phyloP scores from a whole-genome alignment of 2,888 invertebrate genomes.

The Gastrophysa polygoni region DNA sequence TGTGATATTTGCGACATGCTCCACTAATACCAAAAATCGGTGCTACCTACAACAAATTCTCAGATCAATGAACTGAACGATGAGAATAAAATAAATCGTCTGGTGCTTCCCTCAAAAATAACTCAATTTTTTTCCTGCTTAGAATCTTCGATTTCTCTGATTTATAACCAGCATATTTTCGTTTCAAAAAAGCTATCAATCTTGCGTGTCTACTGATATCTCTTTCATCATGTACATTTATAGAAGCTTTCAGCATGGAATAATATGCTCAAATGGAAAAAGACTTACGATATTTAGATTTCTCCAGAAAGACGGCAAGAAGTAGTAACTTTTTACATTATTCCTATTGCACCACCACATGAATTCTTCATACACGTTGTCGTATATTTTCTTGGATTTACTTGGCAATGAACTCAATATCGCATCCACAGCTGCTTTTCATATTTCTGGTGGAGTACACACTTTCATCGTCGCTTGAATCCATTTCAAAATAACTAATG shows the following conservation, averaged over 20 bases:
- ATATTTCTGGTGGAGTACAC: background rate
- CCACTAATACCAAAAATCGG: background rate
- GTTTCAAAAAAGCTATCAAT: constrained; percentile 22
- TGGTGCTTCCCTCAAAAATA: constrained; percentile 16
- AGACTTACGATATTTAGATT: constrained; percentile 12
- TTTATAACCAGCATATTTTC: constrained; percentile 15
- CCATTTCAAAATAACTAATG: constrained; percentile 1
- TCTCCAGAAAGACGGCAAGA: constrained; percentile 14
- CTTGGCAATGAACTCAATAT: background rate
- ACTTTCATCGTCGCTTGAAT: background rate
- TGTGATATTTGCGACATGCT: constrained; percentile 2
- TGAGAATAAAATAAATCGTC: constrained; percentile 13
- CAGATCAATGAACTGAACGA: constrained; percentile 1
- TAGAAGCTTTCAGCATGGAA: constrained; percentile 22
- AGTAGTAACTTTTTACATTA: background rate
- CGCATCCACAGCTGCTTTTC: too few species aligned
- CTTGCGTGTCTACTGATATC: constrained; percentile 18
- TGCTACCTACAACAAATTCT: constrained; percentile 4
- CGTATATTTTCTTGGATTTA: constrained; percentile 1
- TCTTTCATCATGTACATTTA: constrained; percentile 11
- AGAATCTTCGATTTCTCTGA: constrained; percentile 15
- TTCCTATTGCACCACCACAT: background rate
- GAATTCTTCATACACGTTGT: too few species aligned
- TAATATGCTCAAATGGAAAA: constrained; percentile 19
- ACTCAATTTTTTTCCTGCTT: constrained; percentile 10